Evolutionary conservation across 2,888 invertebrate genomes (phyloP).

Genomic region (Sycophila texana): DNA sequence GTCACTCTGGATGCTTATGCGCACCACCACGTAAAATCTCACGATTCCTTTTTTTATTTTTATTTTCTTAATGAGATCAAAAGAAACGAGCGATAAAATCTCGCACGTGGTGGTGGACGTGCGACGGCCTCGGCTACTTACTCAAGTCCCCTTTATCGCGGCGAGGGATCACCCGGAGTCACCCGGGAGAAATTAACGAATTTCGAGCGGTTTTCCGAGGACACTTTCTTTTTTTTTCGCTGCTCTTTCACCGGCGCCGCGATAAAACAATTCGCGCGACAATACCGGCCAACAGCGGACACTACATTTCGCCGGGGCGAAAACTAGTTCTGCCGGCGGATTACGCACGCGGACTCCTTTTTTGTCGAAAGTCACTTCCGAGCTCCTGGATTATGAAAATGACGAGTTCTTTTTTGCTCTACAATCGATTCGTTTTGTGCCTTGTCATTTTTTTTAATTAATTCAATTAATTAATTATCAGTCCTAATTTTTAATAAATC

Average conservation of each 20-base stretch:
- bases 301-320: conserved; percentile 14
- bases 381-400: conserved; percentile 22
- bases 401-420: not conserved
- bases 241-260: conserved; percentile 7
- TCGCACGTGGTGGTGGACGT: not conserved
- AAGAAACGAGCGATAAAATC: not conserved
- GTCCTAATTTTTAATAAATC: no score
- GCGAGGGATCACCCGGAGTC: not conserved
- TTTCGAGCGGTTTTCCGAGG: conserved; percentile 14
- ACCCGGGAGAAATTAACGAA: conserved; percentile 14
- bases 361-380: conserved; percentile 37
- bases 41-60: no score
- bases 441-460: not conserved
- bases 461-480: not conserved
- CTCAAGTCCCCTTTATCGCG: not conserved
- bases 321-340: conserved; percentile 47
- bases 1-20: not conserved
- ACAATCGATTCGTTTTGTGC: not conserved
- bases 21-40: not conserved
- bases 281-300: conserved; percentile 21
- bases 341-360: conserved; percentile 19
- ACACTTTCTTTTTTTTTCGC: conserved; percentile 39
- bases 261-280: conserved; percentile 32
- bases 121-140: not conserved
- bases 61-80: not conserved